A percentile compares a stretch with the other conserved stretches of the same genome.
These are phyloP conservation scores for Diarsia dahlii DNA, from an alignment of 2,888 invertebrate species.

Conservation along the genomic window DNA sequence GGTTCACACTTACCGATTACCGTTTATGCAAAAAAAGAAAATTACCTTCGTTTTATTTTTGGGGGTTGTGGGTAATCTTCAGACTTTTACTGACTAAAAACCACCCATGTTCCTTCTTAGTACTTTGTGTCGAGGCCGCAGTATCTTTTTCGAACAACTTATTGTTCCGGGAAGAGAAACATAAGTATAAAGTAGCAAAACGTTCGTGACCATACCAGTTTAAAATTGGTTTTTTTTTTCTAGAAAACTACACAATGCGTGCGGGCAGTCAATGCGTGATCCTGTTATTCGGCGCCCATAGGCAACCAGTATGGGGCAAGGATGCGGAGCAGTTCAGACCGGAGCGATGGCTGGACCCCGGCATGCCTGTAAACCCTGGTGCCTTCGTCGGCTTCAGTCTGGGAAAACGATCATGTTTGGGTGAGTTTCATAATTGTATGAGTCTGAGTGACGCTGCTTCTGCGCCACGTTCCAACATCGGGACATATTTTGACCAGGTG, in stretches of 20 bases:
- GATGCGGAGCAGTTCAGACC: constrained; percentile 71
- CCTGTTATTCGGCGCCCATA: constrained; percentile 62
- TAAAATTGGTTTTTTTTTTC: not conserved
- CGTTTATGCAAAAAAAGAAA: too few relatives aligned
- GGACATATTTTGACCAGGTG: too few relatives aligned
- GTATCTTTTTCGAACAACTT: too few relatives aligned
- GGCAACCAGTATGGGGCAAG: constrained; percentile 71
- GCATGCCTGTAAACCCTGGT: constrained; percentile 63
- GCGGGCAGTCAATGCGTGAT: constrained; percentile 66
- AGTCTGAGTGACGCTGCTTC: not conserved
- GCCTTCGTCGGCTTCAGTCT: constrained; percentile 69
- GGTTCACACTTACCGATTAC: too few relatives aligned
- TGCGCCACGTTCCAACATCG: not conserved
- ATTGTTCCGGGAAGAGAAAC: too few relatives aligned
- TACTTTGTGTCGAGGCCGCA: too few relatives aligned
- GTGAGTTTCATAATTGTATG: constrained; percentile 39
- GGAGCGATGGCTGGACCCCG: constrained; percentile 72
- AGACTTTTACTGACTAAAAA: too few relatives aligned
- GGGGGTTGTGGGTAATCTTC: too few relatives aligned
- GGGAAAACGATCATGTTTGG: constrained; percentile 70
- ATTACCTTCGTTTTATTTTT: too few relatives aligned
- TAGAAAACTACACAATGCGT: constrained; percentile 69
- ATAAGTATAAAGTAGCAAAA: too few relatives aligned
- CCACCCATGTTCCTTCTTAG: too few relatives aligned
- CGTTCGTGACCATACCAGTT: not conserved